These are phyloP conservation scores for Paramormyrops hopkinsi DNA, from an alignment of 2,797 vertebrate species.

Conservation along the genomic window DNA sequence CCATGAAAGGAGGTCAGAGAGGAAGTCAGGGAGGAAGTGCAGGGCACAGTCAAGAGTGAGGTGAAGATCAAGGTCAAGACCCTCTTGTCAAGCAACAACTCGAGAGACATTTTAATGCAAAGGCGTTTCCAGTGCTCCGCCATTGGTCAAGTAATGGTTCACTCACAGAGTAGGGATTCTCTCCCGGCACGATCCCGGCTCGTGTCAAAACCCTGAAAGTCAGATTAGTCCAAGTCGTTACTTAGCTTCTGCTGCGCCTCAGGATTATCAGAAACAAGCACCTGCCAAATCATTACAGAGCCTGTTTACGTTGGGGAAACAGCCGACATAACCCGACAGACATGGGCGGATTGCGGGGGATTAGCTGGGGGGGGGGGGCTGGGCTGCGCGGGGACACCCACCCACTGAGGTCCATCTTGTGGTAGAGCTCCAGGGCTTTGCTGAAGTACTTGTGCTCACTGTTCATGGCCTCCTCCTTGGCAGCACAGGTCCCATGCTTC, in stretches of 20 bases:
- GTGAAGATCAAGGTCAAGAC: background rate
- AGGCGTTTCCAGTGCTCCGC: background rate
- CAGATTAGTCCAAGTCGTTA: background rate
- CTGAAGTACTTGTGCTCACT: slow-evolving; percentile 87
- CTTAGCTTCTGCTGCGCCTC: background rate
- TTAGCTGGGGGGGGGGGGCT: background rate
- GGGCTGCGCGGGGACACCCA: slow-evolving; percentile 31
- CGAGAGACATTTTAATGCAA: background rate
- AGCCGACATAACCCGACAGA: no score
- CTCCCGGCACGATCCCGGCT: slow-evolving; percentile 68
- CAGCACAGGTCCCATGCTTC: slow-evolving; percentile 95
- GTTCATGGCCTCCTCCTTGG: slow-evolving; percentile 61
- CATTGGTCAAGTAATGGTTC: background rate
- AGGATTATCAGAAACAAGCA: background rate
- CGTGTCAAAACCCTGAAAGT: slow-evolving; percentile 68
- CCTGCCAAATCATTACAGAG: background rate
- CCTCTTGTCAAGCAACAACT: background rate
- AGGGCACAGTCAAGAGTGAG: background rate
- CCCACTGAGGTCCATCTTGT: slow-evolving; percentile 69
- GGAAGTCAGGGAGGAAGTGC: background rate
- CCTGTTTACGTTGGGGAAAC: background rate
- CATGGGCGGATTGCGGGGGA: background rate
- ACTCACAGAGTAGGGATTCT: slow-evolving; percentile 71
- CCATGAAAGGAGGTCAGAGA: background rate
- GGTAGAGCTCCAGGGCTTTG: slow-evolving; percentile 79